Base-by-base conservation (phyloP, 1,140 invertebrate species). In the Orussus abietinus region DNA sequence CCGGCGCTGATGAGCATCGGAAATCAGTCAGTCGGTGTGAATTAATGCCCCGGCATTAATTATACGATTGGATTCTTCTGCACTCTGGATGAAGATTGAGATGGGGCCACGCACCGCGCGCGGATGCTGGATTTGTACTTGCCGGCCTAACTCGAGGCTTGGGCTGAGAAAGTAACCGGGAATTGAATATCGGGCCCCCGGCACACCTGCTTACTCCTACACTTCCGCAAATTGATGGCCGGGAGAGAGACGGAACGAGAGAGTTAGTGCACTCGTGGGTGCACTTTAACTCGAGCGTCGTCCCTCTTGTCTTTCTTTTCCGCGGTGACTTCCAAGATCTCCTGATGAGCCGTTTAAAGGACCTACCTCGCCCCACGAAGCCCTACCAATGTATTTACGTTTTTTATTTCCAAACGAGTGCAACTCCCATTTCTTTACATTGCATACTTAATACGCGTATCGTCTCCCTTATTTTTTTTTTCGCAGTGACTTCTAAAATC, bases 31-130 rank as follows among this genome's bases (percentile, higher is more conserved):
- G 59, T 51, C 54, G 55, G 64, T 49, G 62, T 55, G 64, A 67
- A 69, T 69, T 67, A 65, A 69, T 69, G 64, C 62, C 42, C 56
- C 48, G 40, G 60, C 63, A 69, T 69, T 65, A 65, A 67, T 69
- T 69, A 67, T 58, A 52, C 51, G 51, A 55, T 53, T 45, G 48
- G 34, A 36, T 36, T 9, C 17, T 32, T 15, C 34, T 15, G 21
- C 15, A 19, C 34, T n/a, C 34, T 20, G 7, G 9, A 10, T 20
- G 17, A 38, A 40, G 43, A 36, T 36, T 33, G 37, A 46, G 40
- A 42, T 28, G 28, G 19, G 39, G 33, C 28, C 39, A 42, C 26
- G 40, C 38, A 32, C 21, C 32, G 41, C 43, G 51, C 43, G 47
- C 44, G 45, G 47, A 26, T 43, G 45, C 15, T 45, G 18, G 21